Conservation (phyloP, 2,797 vertebrate species). For the Potorous gilbertii region DNA sequence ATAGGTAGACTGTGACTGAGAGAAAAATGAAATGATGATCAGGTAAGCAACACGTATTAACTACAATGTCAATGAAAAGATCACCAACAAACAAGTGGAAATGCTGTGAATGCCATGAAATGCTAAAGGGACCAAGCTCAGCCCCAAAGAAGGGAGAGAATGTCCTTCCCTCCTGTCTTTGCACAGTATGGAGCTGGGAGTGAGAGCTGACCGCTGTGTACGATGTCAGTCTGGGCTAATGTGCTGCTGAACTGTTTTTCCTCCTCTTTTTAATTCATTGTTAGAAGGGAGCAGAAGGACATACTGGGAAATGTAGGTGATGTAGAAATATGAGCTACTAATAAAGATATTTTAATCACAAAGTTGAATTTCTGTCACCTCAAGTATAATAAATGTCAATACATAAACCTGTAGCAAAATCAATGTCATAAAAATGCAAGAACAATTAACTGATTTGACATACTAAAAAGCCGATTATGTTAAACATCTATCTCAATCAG, state of each 20-base stretch:
- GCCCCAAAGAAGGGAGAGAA: not conserved
- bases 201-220: not conserved
- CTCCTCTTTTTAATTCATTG: not conserved
- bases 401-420: not conserved
- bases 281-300: not conserved
- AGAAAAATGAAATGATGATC: not conserved
- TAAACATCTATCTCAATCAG: not conserved
- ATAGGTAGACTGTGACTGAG: not conserved
- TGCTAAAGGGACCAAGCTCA: too few relatives aligned
- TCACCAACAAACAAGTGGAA: not conserved
- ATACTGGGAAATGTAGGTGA: not conserved
- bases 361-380: not conserved
- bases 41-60: not conserved
- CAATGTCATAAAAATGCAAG: not conserved
- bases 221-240: not conserved
- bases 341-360: not conserved
- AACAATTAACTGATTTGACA: too few relatives aligned
- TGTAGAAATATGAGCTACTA: not conserved
- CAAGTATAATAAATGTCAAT: not conserved
- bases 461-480: not conserved
- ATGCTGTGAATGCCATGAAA: too few relatives aligned
- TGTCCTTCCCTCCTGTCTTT: not conserved
- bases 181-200: too few relatives aligned
- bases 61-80: not conserved
- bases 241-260: not conserved